phyloP scores from a whole-genome alignment of 2,797 vertebrate species.

The Paedocypris micromegethes region DNA sequence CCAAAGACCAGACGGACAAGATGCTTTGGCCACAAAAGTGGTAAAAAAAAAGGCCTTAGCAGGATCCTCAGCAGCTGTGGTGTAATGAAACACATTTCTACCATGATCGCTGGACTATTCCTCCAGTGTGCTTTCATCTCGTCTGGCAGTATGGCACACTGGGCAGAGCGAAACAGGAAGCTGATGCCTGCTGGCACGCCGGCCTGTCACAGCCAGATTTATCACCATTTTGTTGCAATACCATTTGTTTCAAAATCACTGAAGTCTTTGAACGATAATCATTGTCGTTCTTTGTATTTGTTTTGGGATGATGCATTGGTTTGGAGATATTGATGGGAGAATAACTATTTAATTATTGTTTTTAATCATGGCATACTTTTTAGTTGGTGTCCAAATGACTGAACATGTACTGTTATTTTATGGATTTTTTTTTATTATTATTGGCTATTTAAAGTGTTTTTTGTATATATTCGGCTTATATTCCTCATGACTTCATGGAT shows the following conservation, averaged over 20 bases:
- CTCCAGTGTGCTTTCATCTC: constrained; percentile 58
- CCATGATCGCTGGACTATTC: constrained; percentile 65
- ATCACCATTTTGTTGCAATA: background rate
- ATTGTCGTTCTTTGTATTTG: background rate
- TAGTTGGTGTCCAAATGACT: no score
- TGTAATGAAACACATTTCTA: constrained; percentile 72
- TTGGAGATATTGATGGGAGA: no score
- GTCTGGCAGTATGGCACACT: constrained; percentile 39
- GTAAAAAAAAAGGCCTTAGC: constrained; percentile 54
- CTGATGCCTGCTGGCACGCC: constrained; percentile 7
- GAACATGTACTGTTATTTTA: no score
- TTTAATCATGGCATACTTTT: no score
- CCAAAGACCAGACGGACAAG: constrained; percentile 69
- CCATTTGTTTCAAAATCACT: background rate
- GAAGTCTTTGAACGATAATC: background rate
- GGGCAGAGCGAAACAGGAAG: constrained; percentile 39
- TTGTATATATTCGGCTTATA: no score
- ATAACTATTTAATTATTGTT: no score
- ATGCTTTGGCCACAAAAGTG: constrained; percentile 64
- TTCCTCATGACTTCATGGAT: no score
- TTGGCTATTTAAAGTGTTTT: no score
- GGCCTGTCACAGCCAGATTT: constrained; percentile 2
- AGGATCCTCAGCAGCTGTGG: constrained; percentile 64
- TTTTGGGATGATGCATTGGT: background rate
- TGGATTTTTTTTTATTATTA: no score